phyloP scores from a whole-genome alignment of 2,113 vertebrate genomes.

The Psilopogon haemacephalus region DNA sequence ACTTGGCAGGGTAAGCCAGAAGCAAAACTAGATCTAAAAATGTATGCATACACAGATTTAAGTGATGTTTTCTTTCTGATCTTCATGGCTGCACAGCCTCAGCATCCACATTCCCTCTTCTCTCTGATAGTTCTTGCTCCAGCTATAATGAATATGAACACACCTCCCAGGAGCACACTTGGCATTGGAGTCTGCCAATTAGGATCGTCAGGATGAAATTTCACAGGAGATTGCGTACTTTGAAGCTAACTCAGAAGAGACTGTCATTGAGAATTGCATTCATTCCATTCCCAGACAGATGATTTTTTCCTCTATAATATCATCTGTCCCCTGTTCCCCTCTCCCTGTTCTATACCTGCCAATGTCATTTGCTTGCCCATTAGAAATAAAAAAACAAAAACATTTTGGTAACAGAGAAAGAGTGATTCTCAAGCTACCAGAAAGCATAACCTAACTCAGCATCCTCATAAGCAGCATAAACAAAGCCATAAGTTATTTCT shows the following conservation, averaged over 20 bases:
- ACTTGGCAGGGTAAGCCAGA: background rate
- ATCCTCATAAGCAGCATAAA: background rate
- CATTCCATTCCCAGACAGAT: background rate
- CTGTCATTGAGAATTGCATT: background rate
- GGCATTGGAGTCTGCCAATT: background rate
- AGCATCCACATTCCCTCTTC: background rate
- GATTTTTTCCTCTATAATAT: background rate
- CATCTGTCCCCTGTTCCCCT: background rate
- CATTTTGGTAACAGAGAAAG: background rate
- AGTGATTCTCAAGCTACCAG: background rate
- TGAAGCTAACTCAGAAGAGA: background rate
- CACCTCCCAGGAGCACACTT: fast-evolving
- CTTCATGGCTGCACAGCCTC: background rate
- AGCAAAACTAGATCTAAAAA: background rate
- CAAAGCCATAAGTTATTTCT: background rate
- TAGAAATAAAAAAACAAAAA: background rate
- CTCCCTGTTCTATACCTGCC: background rate
- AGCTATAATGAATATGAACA: background rate
- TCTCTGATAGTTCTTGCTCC: background rate
- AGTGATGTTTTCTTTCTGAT: background rate
- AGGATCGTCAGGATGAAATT: background rate
- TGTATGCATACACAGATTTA: background rate
- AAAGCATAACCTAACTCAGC: background rate
- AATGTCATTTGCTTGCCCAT: background rate
- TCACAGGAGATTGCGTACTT: background rate